A percentile compares a stretch with the other conserved stretches of the same genome.
These are phyloP conservation scores for Chironomus striatipennis DNA, from an alignment of 1,140 invertebrate species.

Conservation along the genomic window DNA sequence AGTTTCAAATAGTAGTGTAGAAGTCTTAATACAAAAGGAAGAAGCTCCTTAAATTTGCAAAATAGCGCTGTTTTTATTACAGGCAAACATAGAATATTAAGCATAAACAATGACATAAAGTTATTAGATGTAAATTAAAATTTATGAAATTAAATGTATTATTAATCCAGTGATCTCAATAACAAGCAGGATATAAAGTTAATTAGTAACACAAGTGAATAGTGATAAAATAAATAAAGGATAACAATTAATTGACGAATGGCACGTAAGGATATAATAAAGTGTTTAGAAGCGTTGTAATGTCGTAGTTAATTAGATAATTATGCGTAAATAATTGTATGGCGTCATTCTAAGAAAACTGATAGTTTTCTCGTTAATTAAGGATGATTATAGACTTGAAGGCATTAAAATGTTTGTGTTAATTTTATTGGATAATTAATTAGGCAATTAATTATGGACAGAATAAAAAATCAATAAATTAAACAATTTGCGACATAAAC, in stretches of 20 bases:
- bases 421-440: too few relatives aligned
- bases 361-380: not conserved
- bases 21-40: not conserved
- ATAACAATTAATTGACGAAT: constrained; percentile 15
- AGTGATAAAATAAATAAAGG: not conserved
- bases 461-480: not conserved
- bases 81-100: not conserved
- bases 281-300: not conserved
- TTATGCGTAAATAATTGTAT: not conserved
- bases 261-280: not conserved
- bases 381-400: too few relatives aligned
- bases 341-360: not conserved
- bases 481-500: not conserved
- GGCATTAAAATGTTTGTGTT: too few relatives aligned
- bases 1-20: not conserved
- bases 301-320: constrained; percentile 9
- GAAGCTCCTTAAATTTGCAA: not conserved
- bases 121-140: too few relatives aligned
- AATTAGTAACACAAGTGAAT: not conserved
- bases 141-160: not conserved
- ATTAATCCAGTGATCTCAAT: not conserved
- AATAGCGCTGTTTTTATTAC: constrained; percentile 1
- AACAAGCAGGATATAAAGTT: not conserved
- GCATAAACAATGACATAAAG: too few relatives aligned
- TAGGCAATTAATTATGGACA: too few relatives aligned